These are phyloP conservation scores for Eupithecia subumbrata DNA, from an alignment of 2,888 invertebrate genomes.

Conservation along the genomic window DNA sequence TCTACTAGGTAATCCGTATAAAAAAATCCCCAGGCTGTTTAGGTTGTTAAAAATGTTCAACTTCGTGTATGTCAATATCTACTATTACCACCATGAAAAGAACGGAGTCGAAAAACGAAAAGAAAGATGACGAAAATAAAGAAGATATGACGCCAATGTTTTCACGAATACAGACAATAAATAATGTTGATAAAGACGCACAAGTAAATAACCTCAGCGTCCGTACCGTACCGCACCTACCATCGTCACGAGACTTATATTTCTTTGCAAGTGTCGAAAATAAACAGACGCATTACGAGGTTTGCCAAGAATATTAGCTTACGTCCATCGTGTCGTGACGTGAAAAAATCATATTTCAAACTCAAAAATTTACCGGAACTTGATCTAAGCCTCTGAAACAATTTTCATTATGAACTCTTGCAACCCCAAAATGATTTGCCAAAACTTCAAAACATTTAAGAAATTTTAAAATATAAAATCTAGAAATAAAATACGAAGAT, in stretches of 20 bases:
- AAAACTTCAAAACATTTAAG: neutral
- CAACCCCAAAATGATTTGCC: neutral
- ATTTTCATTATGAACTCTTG: neutral
- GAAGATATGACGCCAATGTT: neutral
- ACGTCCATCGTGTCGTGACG: constrained; percentile 59
- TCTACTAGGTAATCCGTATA: constrained; percentile 3
- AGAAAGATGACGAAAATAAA: neutral
- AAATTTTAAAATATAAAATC: too few relatives aligned
- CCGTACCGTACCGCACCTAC: neutral
- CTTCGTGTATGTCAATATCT: neutral
- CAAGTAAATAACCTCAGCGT: constrained; percentile 16
- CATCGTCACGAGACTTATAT: constrained; percentile 54
- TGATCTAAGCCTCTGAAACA: neutral
- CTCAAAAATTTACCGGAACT: neutral
- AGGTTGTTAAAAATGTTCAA: neutral
- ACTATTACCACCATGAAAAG: neutral
- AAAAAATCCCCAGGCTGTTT: neutral
- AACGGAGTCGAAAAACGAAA: neutral
- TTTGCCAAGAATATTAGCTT: constrained; percentile 67
- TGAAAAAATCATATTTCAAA: constrained; percentile 24
- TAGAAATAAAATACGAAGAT: too few relatives aligned
- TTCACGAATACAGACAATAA: constrained; percentile 3
- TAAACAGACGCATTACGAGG: constrained; percentile 61
- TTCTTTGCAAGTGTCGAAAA: constrained; percentile 62
- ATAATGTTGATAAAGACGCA: neutral